Evolutionary conservation across 53 echinoderm and acorn worm species (phyloP), one percentile per base, ranked within the genome.

Genomic region (Holothuria scabra): DNA sequence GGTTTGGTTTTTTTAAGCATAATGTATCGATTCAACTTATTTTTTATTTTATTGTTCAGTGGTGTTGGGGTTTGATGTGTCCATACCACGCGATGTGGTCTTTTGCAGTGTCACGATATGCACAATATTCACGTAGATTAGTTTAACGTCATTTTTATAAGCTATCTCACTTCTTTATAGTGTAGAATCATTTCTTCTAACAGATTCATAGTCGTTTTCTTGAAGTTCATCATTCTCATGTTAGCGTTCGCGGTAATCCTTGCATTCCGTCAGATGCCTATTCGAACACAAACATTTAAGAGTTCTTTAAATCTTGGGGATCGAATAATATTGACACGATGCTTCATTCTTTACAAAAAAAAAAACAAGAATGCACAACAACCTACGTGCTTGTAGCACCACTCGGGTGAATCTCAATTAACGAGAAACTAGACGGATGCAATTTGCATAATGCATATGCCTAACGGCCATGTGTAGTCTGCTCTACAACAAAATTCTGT

Each of bases 61-160:
- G 31, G 26, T 64, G 65, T 26, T 64, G 26, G 5, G 65, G 3
- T 28, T 64, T 26, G 28, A 14, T 12, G 26, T 28, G 65, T 31
- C 31, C 5, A 76, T 55, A 48, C 76, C 76, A 76, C 76, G 76
- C 76, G 76, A 76, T 76, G 76, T 76, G 76, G 76, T 49, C 31
- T 16, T 52, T 55, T 76, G 76, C 25, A 46, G 56, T 76, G 76
- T 46, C 31, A 13, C 25, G n/a, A 57, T 76, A 76, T 76, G 76
- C 76, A 76, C 76, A 76, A 37, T 76, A 46, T 28, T 52, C 52
- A 16, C 31, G 31, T 64, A 64, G 28, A 10, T 64, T 28, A 31
- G 31, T 64, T 26, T n/a, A 11, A 28, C 16, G 22, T 61, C 62
- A 24, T 61, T 61, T n/a, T 64, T 13, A 13, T 18, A 64, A 0